Conservation (phyloP, 2,113 vertebrate species). For the Myrmecophaga tridactyla region DNA sequence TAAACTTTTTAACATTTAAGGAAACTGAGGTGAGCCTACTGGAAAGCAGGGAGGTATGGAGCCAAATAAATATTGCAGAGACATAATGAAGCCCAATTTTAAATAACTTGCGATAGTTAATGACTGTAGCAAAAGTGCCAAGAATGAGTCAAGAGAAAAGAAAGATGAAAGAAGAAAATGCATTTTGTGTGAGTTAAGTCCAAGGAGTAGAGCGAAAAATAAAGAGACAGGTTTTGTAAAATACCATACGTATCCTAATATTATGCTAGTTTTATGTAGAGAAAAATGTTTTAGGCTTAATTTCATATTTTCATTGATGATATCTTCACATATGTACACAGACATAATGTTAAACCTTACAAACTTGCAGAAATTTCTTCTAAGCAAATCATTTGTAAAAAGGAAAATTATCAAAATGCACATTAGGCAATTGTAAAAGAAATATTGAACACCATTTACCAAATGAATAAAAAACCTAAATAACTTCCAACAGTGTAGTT, state of each 20-base stretch:
- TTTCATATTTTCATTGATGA: slow-evolving; percentile 4
- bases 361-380: neutral
- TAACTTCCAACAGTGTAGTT: neutral
- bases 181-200: neutral
- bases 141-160: neutral
- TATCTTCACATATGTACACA: neutral
- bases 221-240: neutral
- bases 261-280: neutral
- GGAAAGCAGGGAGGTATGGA: neutral
- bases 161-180: neutral
- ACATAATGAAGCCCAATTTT: neutral
- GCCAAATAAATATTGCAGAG: neutral
- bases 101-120: neutral
- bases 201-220: neutral
- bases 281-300: neutral
- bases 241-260: neutral
- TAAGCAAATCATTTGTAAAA: slow-evolving; percentile 3
- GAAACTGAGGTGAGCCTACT: neutral
- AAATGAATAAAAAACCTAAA: neutral
- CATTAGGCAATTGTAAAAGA: neutral
- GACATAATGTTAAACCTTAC: neutral
- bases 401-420: neutral
- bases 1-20: neutral
- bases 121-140: neutral
- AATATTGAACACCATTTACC: neutral